Base-by-base conservation (phyloP, 2,113 vertebrate species). In the Neoarius graeffei region DNA sequence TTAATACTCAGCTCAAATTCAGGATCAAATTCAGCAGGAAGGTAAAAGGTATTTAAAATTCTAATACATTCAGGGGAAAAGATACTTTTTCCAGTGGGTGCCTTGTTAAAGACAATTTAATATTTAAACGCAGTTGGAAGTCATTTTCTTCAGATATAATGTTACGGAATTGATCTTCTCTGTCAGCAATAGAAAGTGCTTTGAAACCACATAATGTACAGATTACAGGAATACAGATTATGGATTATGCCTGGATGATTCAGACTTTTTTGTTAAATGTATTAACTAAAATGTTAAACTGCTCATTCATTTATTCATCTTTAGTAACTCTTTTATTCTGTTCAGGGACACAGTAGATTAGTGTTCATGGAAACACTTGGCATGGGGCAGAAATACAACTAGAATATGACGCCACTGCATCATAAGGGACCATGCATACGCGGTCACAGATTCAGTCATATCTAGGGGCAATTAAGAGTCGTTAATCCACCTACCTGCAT, bases 211-310 rank as follows among this genome's bases (percentile, higher is more conserved):
- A 85, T n/a, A 74, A 25, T 17, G 2, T 66, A 50, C 59, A 62
- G 23, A 56, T 79, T 79, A 56, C 57, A 50, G 87, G 66, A 66
- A 76, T 86, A 66, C 10, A 50, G 66, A 66, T 86, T 85, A 64
- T 20, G 62, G 64, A 19, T 20, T 19, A 11, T 56, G 5, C 5
- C 25, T 60, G 80, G 14, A 76, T 35, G 27, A 14, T 56, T 30
- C 25, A 59, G n/a, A 11, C 20, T 13, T 76, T 42, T 50, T 76
- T 25, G 20, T 25, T 25, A 7, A 42, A 15, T 17, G 4, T 71
- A 17, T 15, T 30, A 35, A 30, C 27, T 7, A 71, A 35, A 71
- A 71, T 69, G 66, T 69, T 64, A 2, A 25, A 30, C n/a, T 13
- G 5, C 25, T 69, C 66, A 14, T 69, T 69, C 4, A 27, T 30